phyloP scores from a whole-genome alignment of 2,888 invertebrate genomes.

The Sturmia bella region DNA sequence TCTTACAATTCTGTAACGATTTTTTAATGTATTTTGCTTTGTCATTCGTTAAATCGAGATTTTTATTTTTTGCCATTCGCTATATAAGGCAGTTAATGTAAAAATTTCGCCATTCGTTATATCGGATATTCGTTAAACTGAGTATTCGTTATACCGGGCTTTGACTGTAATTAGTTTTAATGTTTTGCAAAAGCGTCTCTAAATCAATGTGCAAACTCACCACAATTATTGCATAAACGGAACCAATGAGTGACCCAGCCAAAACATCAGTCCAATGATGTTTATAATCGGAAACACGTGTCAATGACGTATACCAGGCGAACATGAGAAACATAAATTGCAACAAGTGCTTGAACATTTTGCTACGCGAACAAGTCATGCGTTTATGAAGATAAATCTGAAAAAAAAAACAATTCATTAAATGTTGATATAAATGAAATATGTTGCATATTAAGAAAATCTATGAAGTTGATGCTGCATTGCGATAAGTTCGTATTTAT shows the following conservation, averaged over 20 bases:
- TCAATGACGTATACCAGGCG: constrained; percentile 93
- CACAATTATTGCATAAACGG: constrained; percentile 85
- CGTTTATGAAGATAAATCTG: constrained; percentile 95
- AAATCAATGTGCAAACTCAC: constrained; percentile 81
- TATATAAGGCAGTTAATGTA: too few relatives aligned
- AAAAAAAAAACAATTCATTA: constrained; percentile 61
- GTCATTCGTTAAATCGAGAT: too few relatives aligned
- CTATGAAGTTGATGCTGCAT: too few relatives aligned
- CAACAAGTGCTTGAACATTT: constrained; percentile 90
- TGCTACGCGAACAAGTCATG: constrained; percentile 90
- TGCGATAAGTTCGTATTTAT: too few relatives aligned
- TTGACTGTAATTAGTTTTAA: not conserved
- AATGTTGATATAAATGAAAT: constrained; percentile 18
- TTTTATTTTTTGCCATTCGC: too few relatives aligned
- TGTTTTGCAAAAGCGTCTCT: not conserved
- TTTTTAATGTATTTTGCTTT: too few relatives aligned
- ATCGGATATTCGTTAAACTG: too few relatives aligned
- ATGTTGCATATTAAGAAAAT: constrained; percentile 22
- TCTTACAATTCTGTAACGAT: too few relatives aligned
- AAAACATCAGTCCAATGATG: constrained; percentile 99
- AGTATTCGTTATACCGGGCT: too few relatives aligned
- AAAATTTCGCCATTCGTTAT: too few relatives aligned
- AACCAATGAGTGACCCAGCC: constrained; percentile 88
- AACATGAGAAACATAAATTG: constrained; percentile 91
- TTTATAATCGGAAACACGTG: constrained; percentile 96